Base-by-base conservation (phyloP, 2,888 invertebrate genomes). In the Agriotes lineatus region DNA sequence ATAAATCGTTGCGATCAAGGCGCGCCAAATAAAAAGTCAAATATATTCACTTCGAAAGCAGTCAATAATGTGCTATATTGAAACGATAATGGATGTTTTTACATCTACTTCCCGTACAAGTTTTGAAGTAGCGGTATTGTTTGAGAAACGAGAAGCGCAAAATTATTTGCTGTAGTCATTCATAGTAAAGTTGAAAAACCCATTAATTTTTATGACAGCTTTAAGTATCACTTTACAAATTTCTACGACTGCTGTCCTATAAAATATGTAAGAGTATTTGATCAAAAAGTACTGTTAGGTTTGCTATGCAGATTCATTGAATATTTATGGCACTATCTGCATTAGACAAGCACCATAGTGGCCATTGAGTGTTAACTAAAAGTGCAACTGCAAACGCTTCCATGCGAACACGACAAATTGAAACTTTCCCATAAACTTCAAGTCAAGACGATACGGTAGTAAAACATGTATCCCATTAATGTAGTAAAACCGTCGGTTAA, bases 151-250 rank as follows among this genome's bases (percentile, higher is more conserved):
- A 35, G 59, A 66, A 65, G 58, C 30, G 25, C 42, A 66, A 52
- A 30, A 39, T 45, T 30, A 59, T 59, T 59, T 59, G 18, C 52
- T 33, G 33, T 54, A 42, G 44, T 14, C 33, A 22, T 44, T 19
- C 54, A 60, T 54, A n/a, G 50, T 59, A 39, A 58, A 64, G 57
- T 64, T 44, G 64, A 42, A 58, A n/a, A 64, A 64, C 42, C 48
- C 68, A 63, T 68, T 68, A 68, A 68, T 68, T 62, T 63, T 68
- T 63, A 68, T 18, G 68, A 58, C 52, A 35, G 39, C 63, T 67
- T 68, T 68, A 59, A 68, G 68, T 69, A 64, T 60, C 64, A 69
- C 60, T 66, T 60, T 60, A 60, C 69, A 69, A 69, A 69, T 69
- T 64, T 69, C 56, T 64, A 39, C 37, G 52, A 60, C 68, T 63